Base-by-base conservation (phyloP, 2,113 vertebrate genomes). In the Pseudois nayaur region DNA sequence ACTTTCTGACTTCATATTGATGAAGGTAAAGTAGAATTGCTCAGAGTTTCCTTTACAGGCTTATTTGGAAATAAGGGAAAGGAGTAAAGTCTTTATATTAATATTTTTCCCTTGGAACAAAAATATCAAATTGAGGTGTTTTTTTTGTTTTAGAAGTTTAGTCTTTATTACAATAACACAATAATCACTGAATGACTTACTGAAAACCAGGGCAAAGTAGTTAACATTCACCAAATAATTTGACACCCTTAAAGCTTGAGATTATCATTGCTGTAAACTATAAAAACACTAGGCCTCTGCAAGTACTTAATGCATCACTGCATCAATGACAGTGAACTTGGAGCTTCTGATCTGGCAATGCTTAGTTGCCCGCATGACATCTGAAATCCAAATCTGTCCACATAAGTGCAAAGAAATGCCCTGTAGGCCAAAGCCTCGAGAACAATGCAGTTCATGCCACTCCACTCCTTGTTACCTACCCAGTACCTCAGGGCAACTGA, bases 31-130 rank as follows among this genome's bases (percentile, higher is more conserved):
- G 23, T 85, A 83, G 60, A 91, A 87, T 62, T 86, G 23, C 8
- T 93, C 19, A 62, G 21, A 13, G 40, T 86, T 85, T 36, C 6
- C 48, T 93, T 91, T 54, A 59, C 33, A 89, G 33, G 3, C 12
- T 91, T 93, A 76, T 92, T 64, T 86, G 60, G 54, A 83, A 33
- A 85, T 71, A 45, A 87, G 67, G 48, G 82, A 89, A 92, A 96
- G 12, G 17, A 71, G 19, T n/a, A 82, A 57, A 4, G 31, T 78
- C 25, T 89, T 91, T 54, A 52, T 40, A 64, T 64, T 74, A 89
- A 62, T 79, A 40, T 87, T 94, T 94, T 97, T 89, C 27, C 21
- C 50, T 95, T 59, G 8, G 36, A 74, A 57, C 19, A 93, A 76
- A 3, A 6, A 1, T 64, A 50, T 92, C 31, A 79, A 92, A 31